Percentiles rank a stretch among this genome's conserved stretches.
Evolutionary conservation across 2,797 vertebrate species (phyloP).

Genomic region (Todus mexicanus): DNA sequence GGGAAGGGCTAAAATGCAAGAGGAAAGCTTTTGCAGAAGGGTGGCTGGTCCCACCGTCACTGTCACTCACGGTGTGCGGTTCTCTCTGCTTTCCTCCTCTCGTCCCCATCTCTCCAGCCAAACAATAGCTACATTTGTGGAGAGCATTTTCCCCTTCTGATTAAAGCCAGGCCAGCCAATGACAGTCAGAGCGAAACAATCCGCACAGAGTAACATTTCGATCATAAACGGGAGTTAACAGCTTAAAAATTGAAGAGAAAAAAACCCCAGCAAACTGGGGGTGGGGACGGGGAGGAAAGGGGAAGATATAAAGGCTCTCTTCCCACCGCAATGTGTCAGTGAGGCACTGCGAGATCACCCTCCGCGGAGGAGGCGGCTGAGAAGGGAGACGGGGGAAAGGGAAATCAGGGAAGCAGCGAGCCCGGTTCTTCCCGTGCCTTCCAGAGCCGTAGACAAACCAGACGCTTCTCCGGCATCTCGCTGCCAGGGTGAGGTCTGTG

Average conservation of each 20-base stretch:
- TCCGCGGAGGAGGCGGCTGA: neutral
- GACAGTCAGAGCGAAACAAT: neutral
- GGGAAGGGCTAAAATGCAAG: neutral
- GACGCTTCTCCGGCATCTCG: neutral
- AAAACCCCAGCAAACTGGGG: no score
- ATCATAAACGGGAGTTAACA: neutral
- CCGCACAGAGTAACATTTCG: neutral
- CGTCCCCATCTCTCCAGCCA: neutral
- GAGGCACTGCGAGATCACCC: neutral
- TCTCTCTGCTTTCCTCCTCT: neutral
- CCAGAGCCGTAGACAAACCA: neutral
- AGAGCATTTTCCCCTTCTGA: neutral
- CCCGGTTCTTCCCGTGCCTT: neutral
- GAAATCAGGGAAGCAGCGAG: neutral
- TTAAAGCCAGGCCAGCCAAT: conserved; percentile 5
- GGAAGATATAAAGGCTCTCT: neutral
- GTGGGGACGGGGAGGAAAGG: no score
- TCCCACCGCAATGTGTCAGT: no score
- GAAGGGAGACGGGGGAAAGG: neutral
- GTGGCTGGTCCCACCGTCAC: neutral
- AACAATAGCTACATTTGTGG: neutral
- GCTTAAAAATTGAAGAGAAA: neutral
- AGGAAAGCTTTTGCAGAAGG: neutral
- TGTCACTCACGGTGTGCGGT: neutral
- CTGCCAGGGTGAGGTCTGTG: neutral